Evolutionary conservation across 2,888 invertebrate species (phyloP).

Genomic region (Lysandra coridon): DNA sequence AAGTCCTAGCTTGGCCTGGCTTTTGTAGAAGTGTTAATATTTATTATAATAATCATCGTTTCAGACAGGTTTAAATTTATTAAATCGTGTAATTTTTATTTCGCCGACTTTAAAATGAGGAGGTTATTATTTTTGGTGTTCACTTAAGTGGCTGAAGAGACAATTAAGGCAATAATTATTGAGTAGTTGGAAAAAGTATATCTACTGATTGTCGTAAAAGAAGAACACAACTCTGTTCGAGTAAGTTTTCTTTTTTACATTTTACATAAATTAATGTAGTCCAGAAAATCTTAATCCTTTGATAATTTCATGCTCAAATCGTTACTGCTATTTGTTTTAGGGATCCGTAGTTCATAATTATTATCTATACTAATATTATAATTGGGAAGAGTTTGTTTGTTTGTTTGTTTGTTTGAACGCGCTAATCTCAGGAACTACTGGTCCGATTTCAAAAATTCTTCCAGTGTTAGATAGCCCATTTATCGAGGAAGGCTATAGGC

Average conservation of each 20-base stretch:
- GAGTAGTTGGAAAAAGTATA: too few species aligned
- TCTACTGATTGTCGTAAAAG: too few species aligned
- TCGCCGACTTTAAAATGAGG: neutral
- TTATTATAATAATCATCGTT: neutral
- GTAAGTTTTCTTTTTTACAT: neutral
- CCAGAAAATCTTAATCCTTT: neutral
- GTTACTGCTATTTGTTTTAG: neutral
- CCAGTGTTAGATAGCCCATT: too few species aligned
- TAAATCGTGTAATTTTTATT: neutral
- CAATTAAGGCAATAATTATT: too few species aligned
- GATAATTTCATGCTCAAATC: neutral
- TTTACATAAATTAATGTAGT: neutral
- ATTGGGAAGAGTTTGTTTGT: too few species aligned
- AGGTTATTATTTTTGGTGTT: neutral
- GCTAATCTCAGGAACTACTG: too few species aligned
- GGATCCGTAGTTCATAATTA: neutral
- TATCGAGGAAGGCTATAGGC: too few species aligned
- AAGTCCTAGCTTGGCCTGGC: neutral
- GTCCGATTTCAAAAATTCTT: too few species aligned
- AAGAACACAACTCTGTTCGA: too few species aligned
- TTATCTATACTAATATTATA: too few species aligned
- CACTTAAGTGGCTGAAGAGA: too few species aligned
- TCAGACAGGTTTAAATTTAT: neutral
- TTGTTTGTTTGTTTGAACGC: too few species aligned
- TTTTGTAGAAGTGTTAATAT: neutral